Evolutionary conservation across 23 tunicate genomes (phyloP).

Genomic region (Trididemnum nubilum): DNA sequence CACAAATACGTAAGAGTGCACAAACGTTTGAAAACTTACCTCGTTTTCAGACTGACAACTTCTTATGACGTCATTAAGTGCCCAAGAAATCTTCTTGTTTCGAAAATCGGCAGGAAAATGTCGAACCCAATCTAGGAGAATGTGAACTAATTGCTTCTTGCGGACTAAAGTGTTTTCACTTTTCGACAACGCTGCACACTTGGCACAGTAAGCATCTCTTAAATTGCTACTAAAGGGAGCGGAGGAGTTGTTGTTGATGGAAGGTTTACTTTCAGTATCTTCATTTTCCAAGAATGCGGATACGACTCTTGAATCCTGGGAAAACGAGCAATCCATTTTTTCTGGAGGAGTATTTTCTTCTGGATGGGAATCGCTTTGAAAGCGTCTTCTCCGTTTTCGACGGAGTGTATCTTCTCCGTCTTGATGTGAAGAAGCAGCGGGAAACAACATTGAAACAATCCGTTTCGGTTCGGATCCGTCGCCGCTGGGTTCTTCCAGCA

Average conservation of each 20-base stretch:
- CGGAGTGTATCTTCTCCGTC: slow-evolving; percentile 89
- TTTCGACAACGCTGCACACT: not conserved
- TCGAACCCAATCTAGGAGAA: slow-evolving; percentile 84
- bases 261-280: slow-evolving; percentile 4
- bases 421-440: not conserved
- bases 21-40: too few relatives aligned
- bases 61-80: slow-evolving; percentile 64
- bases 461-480: not conserved
- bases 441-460: not conserved
- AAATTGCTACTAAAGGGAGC: not conserved
- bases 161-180: not conserved
- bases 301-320: slow-evolving; percentile 84
- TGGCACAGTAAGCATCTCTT: not conserved
- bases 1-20: too few relatives aligned
- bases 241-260: not conserved
- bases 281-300: slow-evolving; percentile 58
- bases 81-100: slow-evolving; percentile 61
- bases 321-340: slow-evolving; percentile 33
- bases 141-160: slow-evolving; percentile 49
- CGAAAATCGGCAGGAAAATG: slow-evolving; percentile 93
- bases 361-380: slow-evolving; percentile 18
- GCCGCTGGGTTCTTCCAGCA: not conserved
- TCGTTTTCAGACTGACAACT: slow-evolving; percentile 51
- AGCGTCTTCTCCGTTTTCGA: slow-evolving; percentile 63
- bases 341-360: slow-evolving; percentile 29